A percentile compares a stretch with the other conserved stretches of the same genome.
Conservation (phyloP, 2,888 invertebrate genomes). For the Myathropa florea region DNA sequence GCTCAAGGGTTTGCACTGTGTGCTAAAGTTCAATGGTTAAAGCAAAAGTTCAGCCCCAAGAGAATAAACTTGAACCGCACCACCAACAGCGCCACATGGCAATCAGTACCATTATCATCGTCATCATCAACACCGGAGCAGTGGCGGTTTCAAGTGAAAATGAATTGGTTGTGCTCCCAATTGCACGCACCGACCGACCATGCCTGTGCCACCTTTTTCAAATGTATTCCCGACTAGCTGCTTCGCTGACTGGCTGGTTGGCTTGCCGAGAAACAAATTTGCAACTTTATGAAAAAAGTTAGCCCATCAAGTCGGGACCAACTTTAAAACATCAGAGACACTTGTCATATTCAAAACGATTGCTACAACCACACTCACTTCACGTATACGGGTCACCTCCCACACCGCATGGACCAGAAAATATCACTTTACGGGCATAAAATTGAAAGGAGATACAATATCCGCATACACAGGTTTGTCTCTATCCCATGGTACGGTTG, state of each 20-base stretch:
- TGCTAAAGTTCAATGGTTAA: conserved; percentile 44
- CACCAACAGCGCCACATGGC: conserved; percentile 31
- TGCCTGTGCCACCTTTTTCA: background rate
- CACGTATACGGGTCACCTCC: conserved; percentile 53
- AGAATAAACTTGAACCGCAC: conserved; percentile 38
- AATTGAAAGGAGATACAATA: conserved; percentile 60
- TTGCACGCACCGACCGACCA: conserved; percentile 9
- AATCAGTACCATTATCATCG: conserved; percentile 53
- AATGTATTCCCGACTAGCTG: background rate
- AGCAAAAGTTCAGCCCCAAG: conserved; percentile 42
- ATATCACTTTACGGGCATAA: conserved; percentile 57
- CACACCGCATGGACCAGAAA: conserved; percentile 44
- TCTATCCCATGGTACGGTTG: conserved; percentile 18
- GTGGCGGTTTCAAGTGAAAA: conserved; percentile 21
- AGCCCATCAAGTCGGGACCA: conserved; percentile 48
- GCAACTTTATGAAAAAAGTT: conserved; percentile 64
- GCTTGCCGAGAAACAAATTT: conserved; percentile 14
- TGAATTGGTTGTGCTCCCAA: conserved; percentile 26
- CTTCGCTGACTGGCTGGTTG: background rate
- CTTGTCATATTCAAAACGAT: conserved; percentile 53
- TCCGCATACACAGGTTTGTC: conserved; percentile 43
- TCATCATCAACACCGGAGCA: conserved; percentile 23
- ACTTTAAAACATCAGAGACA: conserved; percentile 52
- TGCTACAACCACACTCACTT: conserved; percentile 52
- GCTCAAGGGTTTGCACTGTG: conserved; percentile 5